Conservation (phyloP, 2,797 vertebrate species). For the Hyperoplus lanceolatus region DNA sequence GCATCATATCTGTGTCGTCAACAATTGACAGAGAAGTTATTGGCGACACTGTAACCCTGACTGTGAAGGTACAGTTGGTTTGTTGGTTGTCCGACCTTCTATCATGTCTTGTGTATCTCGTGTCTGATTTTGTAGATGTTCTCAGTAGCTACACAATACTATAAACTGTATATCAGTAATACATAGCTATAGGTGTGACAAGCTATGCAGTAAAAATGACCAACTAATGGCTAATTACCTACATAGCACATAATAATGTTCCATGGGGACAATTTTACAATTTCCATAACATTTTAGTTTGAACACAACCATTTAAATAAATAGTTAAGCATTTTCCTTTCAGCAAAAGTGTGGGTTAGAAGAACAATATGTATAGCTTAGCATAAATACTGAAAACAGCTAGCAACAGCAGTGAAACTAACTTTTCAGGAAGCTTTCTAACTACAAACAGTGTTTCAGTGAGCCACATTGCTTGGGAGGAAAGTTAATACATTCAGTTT, state of each 20-base stretch:
- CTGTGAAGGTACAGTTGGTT: constrained; percentile 83
- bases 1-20: constrained; percentile 81
- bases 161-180: no score
- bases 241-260: not conserved
- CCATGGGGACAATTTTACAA: not conserved
- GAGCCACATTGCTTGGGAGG: no score
- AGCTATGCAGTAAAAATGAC: no score
- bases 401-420: no score
- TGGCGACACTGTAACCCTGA: constrained; percentile 80
- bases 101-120: not conserved
- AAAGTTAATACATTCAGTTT: not conserved
- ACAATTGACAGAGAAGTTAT: constrained; percentile 88
- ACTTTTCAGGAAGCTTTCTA: no score
- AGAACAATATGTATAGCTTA: not conserved
- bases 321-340: not conserved
- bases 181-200: not conserved
- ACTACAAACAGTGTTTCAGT: no score
- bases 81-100: not conserved
- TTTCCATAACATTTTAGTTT: not conserved
- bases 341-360: no score
- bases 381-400: not conserved
- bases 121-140: not conserved
- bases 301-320: not conserved
- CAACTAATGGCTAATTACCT: no score
- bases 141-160: no score